These are phyloP conservation scores for Guaruba guarouba DNA, from an alignment of 2,113 vertebrate species.

Conservation along the genomic window DNA sequence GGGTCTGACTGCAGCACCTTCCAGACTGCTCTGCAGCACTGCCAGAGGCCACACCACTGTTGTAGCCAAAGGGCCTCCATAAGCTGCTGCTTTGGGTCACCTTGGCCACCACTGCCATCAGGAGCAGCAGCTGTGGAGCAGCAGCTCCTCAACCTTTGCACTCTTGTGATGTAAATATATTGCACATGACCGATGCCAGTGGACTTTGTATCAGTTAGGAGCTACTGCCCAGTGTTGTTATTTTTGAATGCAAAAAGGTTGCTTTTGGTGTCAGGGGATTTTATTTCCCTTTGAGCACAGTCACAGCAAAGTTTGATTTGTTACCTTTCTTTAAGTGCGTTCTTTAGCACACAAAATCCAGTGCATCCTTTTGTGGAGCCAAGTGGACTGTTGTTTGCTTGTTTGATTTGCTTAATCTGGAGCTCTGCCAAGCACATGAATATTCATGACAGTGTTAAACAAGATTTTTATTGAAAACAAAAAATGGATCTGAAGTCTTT, in stretches of 20 bases:
- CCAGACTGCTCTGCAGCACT: neutral
- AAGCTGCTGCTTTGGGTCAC: neutral
- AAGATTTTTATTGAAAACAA: slow-evolving; percentile 73
- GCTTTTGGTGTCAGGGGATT: neutral
- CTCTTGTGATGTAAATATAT: neutral
- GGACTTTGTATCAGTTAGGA: neutral
- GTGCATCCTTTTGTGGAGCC: slow-evolving; percentile 17
- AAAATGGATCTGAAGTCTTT: slow-evolving; percentile 57
- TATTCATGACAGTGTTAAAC: slow-evolving; percentile 64
- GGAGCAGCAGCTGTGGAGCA: neutral
- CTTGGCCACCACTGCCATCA: neutral
- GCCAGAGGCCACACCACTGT: neutral
- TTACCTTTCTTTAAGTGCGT: neutral
- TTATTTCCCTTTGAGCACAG: neutral
- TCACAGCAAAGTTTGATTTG: neutral
- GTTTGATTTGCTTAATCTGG: slow-evolving; percentile 44
- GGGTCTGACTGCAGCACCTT: neutral
- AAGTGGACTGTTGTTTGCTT: slow-evolving; percentile 4
- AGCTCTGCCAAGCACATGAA: slow-evolving; percentile 46
- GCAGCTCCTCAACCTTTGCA: neutral
- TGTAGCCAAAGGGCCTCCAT: neutral
- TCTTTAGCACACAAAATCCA: neutral
- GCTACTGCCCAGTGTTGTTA: neutral
- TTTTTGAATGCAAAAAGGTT: neutral
- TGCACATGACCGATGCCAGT: neutral